A percentile compares a stretch with the other conserved stretches of the same genome.
Conservation (phyloP, 2,888 invertebrate species). For the Abrostola triplasia region DNA sequence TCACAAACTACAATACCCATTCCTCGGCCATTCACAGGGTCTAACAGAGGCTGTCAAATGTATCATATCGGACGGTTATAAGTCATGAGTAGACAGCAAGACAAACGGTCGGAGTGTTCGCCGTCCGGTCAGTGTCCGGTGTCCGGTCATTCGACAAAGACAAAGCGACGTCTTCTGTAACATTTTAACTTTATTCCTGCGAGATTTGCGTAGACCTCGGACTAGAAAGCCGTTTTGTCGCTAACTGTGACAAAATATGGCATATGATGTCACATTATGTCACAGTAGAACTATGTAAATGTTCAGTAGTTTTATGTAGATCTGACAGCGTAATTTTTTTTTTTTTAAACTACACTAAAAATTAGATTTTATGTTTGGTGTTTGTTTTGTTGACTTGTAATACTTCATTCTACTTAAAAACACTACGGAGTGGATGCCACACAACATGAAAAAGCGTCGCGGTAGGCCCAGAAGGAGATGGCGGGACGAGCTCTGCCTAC, state of each 20-base stretch:
- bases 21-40: constrained; percentile 14
- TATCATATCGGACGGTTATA: constrained; percentile 47
- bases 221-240: constrained; percentile 16
- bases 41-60: constrained; percentile 39
- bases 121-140: constrained; percentile 26
- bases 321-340: no score
- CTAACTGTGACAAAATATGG: constrained; percentile 31
- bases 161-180: constrained; percentile 53
- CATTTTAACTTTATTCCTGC: constrained; percentile 55
- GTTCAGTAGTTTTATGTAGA: no score
- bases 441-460: no score
- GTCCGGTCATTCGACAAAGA: constrained; percentile 44
- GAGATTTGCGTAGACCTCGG: constrained; percentile 39
- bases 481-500: no score
- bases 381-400: no score
- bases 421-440: no score
- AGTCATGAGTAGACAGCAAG: constrained; percentile 51
- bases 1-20: constrained; percentile 5
- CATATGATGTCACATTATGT: background rate
- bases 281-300: no score
- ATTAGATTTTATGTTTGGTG: no score
- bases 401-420: no score
- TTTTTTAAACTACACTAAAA: no score
- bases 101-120: constrained; percentile 48
- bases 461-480: no score